Evolutionary conservation across 2,888 invertebrate species (phyloP).

Genomic region (Orgyia antiqua): DNA sequence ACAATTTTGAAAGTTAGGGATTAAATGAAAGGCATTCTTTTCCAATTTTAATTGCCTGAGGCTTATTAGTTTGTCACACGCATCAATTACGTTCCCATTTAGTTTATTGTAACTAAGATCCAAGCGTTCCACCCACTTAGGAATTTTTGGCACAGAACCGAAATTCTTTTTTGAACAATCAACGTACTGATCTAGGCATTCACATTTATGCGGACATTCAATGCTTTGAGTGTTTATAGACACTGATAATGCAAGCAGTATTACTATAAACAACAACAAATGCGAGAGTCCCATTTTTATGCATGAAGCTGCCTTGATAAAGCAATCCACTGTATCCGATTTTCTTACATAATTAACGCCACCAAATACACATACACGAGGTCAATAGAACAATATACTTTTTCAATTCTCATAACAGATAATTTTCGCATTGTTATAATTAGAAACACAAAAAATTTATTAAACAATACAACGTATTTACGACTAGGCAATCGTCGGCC

Average conservation of each 20-base stretch:
- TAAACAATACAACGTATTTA: slow-evolving; percentile 56
- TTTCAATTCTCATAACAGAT: slow-evolving; percentile 39
- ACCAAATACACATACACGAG: slow-evolving; percentile 27
- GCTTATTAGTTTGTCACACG: slow-evolving; percentile 49
- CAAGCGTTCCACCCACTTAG: slow-evolving; percentile 86
- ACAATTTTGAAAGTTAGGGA: slow-evolving; percentile 75
- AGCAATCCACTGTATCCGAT: slow-evolving; percentile 42
- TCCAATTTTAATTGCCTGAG: slow-evolving; percentile 71
- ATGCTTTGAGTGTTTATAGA: slow-evolving; percentile 52
- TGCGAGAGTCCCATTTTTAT: slow-evolving; percentile 71
- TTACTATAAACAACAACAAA: slow-evolving; percentile 61
- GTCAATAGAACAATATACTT: slow-evolving; percentile 35
- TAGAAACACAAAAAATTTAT: slow-evolving; percentile 27
- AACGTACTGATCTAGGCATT: slow-evolving; percentile 84
- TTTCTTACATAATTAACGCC: slow-evolving; percentile 64
- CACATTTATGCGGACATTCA: slow-evolving; percentile 83
- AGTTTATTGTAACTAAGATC: slow-evolving; percentile 77
- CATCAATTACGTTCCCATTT: slow-evolving; percentile 54
- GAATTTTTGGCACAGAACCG: slow-evolving; percentile 84
- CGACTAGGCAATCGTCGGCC: slow-evolving; percentile 49
- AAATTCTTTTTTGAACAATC: slow-evolving; percentile 87
- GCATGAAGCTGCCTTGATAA: slow-evolving; percentile 44
- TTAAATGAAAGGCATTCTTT: slow-evolving; percentile 73
- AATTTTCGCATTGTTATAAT: slow-evolving; percentile 47
- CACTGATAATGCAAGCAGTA: slow-evolving; percentile 46